Percentiles rank a stretch among this genome's conserved stretches.
Conservation (phyloP, 2,113 vertebrate genomes). For the Phasianus colchicus region DNA sequence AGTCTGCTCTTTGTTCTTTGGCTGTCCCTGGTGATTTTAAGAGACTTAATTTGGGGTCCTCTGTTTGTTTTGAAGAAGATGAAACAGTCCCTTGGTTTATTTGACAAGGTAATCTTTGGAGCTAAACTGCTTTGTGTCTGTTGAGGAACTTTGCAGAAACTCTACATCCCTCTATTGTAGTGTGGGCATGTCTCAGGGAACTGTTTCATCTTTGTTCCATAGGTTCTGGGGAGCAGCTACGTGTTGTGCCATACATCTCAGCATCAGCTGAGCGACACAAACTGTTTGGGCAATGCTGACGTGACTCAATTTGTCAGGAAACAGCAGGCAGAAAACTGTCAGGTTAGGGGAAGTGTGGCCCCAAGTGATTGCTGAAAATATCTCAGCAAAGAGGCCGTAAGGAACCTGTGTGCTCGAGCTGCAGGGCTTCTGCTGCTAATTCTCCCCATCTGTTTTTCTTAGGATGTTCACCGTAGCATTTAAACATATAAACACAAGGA, state of each 20-base stretch:
- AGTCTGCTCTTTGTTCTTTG: neutral
- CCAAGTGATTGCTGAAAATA: conserved; percentile 48
- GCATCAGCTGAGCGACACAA: neutral
- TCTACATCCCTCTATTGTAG: neutral
- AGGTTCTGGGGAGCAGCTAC: neutral
- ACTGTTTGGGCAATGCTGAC: neutral
- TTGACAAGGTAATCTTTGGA: neutral
- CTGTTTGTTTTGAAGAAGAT: conserved; percentile 5
- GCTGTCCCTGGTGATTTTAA: neutral
- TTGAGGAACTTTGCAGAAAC: neutral
- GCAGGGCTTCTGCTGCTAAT: neutral
- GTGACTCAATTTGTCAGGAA: conserved; percentile 9
- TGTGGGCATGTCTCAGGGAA: neutral
- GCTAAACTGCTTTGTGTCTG: neutral
- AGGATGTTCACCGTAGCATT: neutral
- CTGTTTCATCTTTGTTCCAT: neutral
- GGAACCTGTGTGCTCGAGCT: neutral
- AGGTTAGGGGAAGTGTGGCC: conserved; percentile 40
- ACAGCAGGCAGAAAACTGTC: neutral
- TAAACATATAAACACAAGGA: neutral
- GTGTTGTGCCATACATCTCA: accelerated
- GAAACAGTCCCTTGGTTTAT: neutral
- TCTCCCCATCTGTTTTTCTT: neutral
- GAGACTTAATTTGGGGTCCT: neutral
- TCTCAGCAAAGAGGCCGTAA: neutral